Conservation (phyloP, 2,888 invertebrate genomes). For the Nyleta sp. region DNA sequence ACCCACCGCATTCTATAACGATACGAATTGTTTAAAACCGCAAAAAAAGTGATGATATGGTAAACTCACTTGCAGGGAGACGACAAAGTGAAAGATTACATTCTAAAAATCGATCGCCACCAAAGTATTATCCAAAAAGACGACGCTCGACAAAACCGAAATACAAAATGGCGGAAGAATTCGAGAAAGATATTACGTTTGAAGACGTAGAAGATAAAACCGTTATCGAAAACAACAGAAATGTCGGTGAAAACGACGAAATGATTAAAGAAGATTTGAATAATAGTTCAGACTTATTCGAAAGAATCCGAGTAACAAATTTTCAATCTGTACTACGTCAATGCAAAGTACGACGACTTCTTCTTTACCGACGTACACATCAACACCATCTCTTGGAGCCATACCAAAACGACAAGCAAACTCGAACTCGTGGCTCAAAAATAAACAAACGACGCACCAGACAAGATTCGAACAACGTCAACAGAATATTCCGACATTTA, state of each 20-base stretch:
- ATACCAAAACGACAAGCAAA: background rate
- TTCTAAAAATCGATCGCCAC: background rate
- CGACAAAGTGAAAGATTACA: background rate
- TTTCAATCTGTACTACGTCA: background rate
- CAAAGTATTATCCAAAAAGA: background rate
- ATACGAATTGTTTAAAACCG: no score
- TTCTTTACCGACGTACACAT: background rate
- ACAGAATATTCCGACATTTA: background rate
- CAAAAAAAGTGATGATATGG: no score
- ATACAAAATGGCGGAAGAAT: background rate
- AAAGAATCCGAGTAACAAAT: no score
- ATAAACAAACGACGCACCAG: no score
- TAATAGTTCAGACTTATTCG: background rate
- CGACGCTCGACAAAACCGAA: background rate
- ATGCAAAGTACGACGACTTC: background rate
- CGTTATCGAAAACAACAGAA: no score
- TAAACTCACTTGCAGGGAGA: background rate
- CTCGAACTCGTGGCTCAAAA: background rate
- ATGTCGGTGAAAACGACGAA: background rate
- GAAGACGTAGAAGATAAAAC: background rate
- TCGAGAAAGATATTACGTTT: no score
- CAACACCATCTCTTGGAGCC: background rate
- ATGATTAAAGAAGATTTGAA: background rate
- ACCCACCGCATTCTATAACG: no score
- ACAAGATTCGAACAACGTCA: background rate